These are phyloP conservation scores for Meloidogyne chitwoodi DNA, from an alignment of 1,140 invertebrate genomes.

Conservation along the genomic window DNA sequence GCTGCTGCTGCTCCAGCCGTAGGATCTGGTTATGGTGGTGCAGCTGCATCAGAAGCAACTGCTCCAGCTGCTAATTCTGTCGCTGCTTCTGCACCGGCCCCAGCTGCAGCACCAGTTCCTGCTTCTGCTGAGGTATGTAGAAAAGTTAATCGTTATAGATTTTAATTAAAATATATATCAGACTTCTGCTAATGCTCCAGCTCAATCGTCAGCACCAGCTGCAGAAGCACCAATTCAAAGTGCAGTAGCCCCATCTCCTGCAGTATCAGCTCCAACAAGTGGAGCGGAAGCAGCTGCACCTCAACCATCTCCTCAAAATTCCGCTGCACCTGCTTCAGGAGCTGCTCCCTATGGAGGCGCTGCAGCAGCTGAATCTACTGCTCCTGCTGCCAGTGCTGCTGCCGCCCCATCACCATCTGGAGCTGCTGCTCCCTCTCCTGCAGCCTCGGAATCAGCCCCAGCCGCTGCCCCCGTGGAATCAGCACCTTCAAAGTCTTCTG, in stretches of 20 bases:
- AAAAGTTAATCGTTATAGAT: background rate
- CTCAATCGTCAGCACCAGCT: background rate
- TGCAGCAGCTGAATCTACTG: conserved; percentile 15
- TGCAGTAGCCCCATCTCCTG: background rate
- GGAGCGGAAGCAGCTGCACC: conserved; percentile 12
- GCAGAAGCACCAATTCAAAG: background rate
- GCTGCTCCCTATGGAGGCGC: conserved; percentile 12
- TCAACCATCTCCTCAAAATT: conserved; percentile 16
- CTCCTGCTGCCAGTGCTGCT: conserved; percentile 15
- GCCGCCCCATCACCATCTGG: conserved; percentile 20
- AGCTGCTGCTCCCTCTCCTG: conserved; percentile 2
- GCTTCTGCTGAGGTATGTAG: background rate
- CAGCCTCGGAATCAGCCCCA: background rate
- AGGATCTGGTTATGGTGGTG: background rate
- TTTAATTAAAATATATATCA: background rate
- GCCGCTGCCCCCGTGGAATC: background rate
- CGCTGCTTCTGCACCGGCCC: background rate
- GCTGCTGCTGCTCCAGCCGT: background rate
- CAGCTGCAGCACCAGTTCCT: background rate
- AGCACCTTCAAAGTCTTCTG: background rate
- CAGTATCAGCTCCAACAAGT: background rate
- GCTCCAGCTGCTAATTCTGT: background rate
- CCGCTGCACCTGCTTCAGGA: conserved; percentile 22
- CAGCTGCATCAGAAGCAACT: background rate
- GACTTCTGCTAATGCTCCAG: background rate